Base-by-base conservation (phyloP, 92 coral and sea anemone species). In the Umimayanthus kanabou region DNA sequence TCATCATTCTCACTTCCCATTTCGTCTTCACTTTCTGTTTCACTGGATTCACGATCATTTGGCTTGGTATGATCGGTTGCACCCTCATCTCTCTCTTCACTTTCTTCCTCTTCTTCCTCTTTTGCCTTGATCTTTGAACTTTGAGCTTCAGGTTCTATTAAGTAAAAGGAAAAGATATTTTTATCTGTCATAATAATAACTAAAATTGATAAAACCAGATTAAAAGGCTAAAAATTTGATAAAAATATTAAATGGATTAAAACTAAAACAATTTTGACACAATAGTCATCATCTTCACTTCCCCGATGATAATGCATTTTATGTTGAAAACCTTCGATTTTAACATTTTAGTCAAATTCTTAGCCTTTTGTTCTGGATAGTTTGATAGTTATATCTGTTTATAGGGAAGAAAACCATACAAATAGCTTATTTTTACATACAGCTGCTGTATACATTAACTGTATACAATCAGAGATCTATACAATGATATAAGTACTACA, bases 111-210 rank as follows among this genome's bases (percentile, higher is more conserved):
- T 25, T 84, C 80, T 23, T 79, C 84, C 22, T 74, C 75, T 43
- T 49, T 14, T 87, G 83, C 67, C 15, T 64, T 86, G 87, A 49
- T 82, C 47, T 91, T 6, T 11, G 26, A 16, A 55, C 50, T 75
- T 65, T 0, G 42, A 91, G 86, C 89, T 88, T 84, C 70, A 4
- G 37, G 9, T 13, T 58, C 69, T 80, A 79, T 87, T 72, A 72
- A 53, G 85, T 39, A 9, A 73, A 65, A 64, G 22, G 33, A 20
- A 5, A 20, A n/a, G 16, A 25, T 70, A 30, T 7, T 33, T 22
- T 39, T 26, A 33, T 15, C 57, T 40, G n/a, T 73, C 37, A 33
- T 33, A 33, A 33, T 33, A 33, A 33, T 33, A 0, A 0, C 37
- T 33, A 33, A 33, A 33, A 33, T 33, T 33, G 37, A 33, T 33